Conservation (phyloP, 2,888 invertebrate species). For the Blastobasis adustella region DNA sequence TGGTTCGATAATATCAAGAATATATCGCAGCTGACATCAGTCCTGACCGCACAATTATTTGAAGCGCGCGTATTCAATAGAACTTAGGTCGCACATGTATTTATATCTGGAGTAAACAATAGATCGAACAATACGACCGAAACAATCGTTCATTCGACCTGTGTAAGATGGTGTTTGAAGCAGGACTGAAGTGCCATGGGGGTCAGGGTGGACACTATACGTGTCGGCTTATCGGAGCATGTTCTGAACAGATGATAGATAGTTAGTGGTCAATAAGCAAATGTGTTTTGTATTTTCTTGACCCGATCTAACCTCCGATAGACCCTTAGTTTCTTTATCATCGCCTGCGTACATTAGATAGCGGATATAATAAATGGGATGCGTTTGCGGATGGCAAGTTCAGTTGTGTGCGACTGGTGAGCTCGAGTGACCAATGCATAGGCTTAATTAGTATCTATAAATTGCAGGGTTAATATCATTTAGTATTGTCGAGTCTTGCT, state of each 20-base stretch:
- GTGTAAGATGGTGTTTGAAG: conserved; percentile 26
- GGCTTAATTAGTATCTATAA: conserved; percentile 25
- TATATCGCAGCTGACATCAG: conserved; percentile 27
- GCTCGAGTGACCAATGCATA: conserved; percentile 32
- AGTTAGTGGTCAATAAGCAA: conserved; percentile 51
- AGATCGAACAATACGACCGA: neutral
- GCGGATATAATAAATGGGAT: conserved; percentile 65
- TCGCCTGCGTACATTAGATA: conserved; percentile 64
- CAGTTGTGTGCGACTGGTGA: conserved; percentile 49
- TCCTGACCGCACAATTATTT: conserved; percentile 24
- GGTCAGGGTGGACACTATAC: conserved; percentile 42
- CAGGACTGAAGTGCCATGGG: conserved; percentile 31
- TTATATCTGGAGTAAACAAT: neutral
- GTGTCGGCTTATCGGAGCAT: conserved; percentile 61
- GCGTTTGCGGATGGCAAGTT: conserved; percentile 53
- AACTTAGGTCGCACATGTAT: conserved; percentile 1
- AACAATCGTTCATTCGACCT: conserved; percentile 15
- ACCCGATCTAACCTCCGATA: conserved; percentile 57
- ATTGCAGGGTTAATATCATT: conserved; percentile 4
- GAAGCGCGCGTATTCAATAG: conserved; percentile 4
- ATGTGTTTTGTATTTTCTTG: conserved; percentile 38
- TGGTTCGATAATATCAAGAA: conserved; percentile 44
- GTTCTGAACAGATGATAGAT: conserved; percentile 52
- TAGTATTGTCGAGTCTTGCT: neutral
- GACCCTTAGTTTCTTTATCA: conserved; percentile 35